Percentiles rank a stretch among this genome's conserved stretches.
phyloP scores from a whole-genome alignment of 2,113 vertebrate species.

The Bettongia penicillata region DNA sequence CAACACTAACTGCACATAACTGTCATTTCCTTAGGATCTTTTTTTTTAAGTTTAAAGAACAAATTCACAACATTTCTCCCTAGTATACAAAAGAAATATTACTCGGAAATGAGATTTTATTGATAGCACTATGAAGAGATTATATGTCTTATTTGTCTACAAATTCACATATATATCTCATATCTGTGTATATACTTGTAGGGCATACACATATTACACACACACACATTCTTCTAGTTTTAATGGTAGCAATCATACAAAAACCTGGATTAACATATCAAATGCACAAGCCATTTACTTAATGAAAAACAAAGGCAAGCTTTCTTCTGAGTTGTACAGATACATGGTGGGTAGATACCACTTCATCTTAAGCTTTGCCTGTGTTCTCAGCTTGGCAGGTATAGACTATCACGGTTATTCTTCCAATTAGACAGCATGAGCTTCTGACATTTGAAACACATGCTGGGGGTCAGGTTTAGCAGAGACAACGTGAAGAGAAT shows the following conservation, averaged over 20 bases:
- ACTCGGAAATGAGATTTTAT: neutral
- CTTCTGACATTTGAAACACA: conserved; percentile 17
- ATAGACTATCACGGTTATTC: neutral
- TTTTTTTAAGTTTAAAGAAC: neutral
- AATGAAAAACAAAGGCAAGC: neutral
- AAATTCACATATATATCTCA: neutral
- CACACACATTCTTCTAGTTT: neutral
- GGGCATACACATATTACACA: neutral
- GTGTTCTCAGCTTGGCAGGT: neutral
- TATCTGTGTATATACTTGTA: neutral
- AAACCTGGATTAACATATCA: neutral
- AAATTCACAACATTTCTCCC: neutral
- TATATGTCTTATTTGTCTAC: neutral
- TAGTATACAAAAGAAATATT: neutral
- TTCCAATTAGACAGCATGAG: neutral
- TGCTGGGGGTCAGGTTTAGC: conserved; percentile 23
- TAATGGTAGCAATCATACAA: neutral
- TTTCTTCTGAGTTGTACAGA: neutral
- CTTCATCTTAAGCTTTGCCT: neutral
- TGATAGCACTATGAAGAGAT: neutral
- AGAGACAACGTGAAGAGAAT: conserved; percentile 14
- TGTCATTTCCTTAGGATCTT: neutral
- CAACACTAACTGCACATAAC: neutral
- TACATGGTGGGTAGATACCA: neutral
- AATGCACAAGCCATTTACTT: neutral